Base-by-base conservation (phyloP, 1,140 invertebrate species). In the Bombus breviceps region DNA sequence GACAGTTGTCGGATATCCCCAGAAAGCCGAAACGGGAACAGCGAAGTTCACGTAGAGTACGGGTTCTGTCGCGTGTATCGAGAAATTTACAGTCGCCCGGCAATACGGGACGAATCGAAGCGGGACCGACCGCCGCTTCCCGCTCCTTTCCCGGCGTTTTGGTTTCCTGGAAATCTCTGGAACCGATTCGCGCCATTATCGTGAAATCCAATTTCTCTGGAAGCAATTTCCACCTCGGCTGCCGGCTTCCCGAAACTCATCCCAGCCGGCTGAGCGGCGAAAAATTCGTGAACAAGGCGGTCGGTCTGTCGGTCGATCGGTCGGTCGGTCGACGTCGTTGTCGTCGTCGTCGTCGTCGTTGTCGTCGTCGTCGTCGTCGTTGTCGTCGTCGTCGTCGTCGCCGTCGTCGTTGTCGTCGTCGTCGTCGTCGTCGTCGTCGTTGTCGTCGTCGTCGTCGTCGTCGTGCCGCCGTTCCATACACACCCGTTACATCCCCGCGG, bases 401-500 rank as follows among this genome's bases (percentile, higher is more conserved):
- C 37, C 32, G 66, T 68, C 64, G 57, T 28, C 57, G 57, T 62
- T 2, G 57, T 28, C 57, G 28, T 62, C 25, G 59, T 28, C 10
- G 59, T 62, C 28, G 59, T 74, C 41, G 53, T 73, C 34, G 57
- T 32, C 47, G 72, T 77, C 64, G 66, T 37, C 43, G 53, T 80
- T 41, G 37, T 69, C 66, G 66, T 69, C 64, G 59, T 15, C 62
- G 3, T 64, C 62, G n/a, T 34, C n/a, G 62, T 32, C n/a, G n/a
- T 64, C n/a, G n/a, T 74, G 57, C 66, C 57, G 68, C 18, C 47
- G 64, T 83, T 76, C 81, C 81, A 62, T 75, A 85, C 74, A 88
- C 87, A 87, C 88, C 88, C 88, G 91, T 91, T 91, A 91, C 86
- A 89, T 89, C 90, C 83, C 81, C 83, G 85, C 68, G 66, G 83